phyloP scores from a whole-genome alignment of 1,140 invertebrate genomes.

The Drosophila watanabei region DNA sequence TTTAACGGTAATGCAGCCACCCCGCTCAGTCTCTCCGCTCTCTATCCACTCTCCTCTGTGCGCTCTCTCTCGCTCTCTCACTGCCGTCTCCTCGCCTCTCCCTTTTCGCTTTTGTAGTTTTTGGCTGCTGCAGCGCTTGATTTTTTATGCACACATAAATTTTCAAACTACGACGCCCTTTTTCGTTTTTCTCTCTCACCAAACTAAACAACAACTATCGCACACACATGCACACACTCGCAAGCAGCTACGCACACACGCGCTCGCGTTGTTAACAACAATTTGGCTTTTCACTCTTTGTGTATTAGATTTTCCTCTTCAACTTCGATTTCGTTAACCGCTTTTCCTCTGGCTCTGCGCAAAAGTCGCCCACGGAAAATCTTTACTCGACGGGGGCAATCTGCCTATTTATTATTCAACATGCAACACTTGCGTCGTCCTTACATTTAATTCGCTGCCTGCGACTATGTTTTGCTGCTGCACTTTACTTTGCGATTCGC shows the following conservation, averaged over 20 bases:
- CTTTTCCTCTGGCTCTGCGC: constrained; percentile 48
- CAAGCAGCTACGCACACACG: constrained; percentile 16
- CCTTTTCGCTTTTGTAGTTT: constrained; percentile 32
- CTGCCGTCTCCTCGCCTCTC: constrained; percentile 10
- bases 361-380: constrained; percentile 8
- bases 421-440: constrained; percentile 25
- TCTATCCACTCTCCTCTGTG: constrained; percentile 11
- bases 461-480: constrained; percentile 7
- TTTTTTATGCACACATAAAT: constrained; percentile 65
- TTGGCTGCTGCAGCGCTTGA: constrained; percentile 53
- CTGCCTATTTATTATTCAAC: constrained; percentile 14
- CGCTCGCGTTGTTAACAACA: constrained; percentile 50
- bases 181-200: constrained; percentile 55
- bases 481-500: constrained; percentile 31
- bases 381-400: constrained; percentile 4
- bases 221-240: constrained; percentile 16
- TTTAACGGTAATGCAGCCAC: constrained; percentile 33
- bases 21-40: constrained; percentile 19
- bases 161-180: constrained; percentile 75
- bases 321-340: constrained; percentile 40
- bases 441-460: constrained; percentile 24
- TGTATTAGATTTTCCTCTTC: constrained; percentile 58
- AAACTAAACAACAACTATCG: constrained; percentile 47
- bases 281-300: constrained; percentile 59
- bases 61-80: constrained; percentile 22